Conservation (phyloP, 2,113 vertebrate genomes). For the Pheucticus melanocephalus region DNA sequence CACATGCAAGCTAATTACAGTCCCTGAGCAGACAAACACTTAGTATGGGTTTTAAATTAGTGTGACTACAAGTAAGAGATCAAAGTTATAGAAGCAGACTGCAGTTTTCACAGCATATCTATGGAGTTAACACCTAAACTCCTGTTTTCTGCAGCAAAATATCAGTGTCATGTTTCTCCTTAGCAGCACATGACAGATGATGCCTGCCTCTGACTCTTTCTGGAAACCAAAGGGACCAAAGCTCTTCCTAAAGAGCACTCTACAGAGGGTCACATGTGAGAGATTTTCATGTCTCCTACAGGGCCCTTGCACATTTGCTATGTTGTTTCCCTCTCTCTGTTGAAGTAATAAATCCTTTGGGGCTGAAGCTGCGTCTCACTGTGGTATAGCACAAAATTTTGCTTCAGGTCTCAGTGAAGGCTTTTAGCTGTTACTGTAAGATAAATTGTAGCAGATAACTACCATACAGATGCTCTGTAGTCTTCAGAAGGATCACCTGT, state of each 20-base stretch:
- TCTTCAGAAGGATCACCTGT: not conserved
- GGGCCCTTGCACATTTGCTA: not conserved
- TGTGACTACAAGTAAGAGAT: not conserved
- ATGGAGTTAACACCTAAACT: not conserved
- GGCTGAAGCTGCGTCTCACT: not conserved
- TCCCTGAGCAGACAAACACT: not conserved
- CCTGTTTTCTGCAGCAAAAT: not conserved
- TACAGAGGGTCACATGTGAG: not conserved
- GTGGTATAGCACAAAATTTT: not conserved
- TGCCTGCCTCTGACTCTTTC: not conserved
- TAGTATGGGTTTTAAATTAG: not conserved
- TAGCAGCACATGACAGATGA: not conserved
- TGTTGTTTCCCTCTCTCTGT: not conserved
- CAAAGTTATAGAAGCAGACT: not conserved
- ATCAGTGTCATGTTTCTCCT: not conserved
- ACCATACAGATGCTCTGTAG: not conserved
- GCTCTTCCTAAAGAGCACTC: not conserved
- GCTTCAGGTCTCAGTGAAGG: not conserved
- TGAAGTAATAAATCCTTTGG: not conserved
- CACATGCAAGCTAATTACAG: not conserved
- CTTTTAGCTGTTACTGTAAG: not conserved
- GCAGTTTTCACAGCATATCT: fast-evolving
- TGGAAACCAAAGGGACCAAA: not conserved
- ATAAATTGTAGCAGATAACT: not conserved
- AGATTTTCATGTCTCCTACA: not conserved